These are phyloP conservation scores for Akabosia matsudoensis DNA, from an alignment of 1,140 invertebrate species.

Conservation along the genomic window DNA sequence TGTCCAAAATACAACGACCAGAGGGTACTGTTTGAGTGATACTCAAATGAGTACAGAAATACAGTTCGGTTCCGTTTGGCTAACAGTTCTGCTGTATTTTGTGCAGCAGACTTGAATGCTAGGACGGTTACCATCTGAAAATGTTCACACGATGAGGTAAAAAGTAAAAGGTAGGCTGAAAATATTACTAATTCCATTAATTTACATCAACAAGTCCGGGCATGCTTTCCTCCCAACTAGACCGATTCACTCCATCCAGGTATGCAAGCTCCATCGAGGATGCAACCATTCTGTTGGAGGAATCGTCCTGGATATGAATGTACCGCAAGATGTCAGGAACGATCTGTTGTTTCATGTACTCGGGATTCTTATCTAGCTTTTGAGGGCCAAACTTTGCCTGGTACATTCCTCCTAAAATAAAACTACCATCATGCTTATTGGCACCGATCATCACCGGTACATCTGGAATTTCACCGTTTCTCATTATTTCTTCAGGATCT, in stretches of 20 bases:
- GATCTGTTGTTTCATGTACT: conserved; percentile 31
- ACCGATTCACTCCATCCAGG: conserved; percentile 17
- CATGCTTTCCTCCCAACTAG: conserved; percentile 26
- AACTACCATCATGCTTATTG: conserved; percentile 37
- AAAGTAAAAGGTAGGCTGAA: background rate
- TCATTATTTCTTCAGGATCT: conserved; percentile 33
- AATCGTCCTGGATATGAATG: conserved; percentile 12
- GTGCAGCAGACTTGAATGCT: background rate
- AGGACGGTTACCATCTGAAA: conserved; percentile 19
- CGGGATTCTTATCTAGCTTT: conserved; percentile 19
- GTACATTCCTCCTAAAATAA: conserved; percentile 26
- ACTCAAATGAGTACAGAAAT: conserved; percentile 24
- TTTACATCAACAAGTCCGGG: conserved; percentile 33
- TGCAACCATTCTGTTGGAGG: background rate
- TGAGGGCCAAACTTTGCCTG: conserved; percentile 26
- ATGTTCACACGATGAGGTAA: background rate
- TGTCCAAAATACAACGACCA: background rate
- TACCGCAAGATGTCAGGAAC: conserved; percentile 26
- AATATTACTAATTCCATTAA: background rate
- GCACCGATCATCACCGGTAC: conserved; percentile 38
- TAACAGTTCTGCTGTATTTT: conserved; percentile 22
- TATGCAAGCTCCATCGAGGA: conserved; percentile 28
- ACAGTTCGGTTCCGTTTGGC: background rate
- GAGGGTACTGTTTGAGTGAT: background rate
- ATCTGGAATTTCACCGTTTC: conserved; percentile 27